Base-by-base conservation (phyloP, 2,888 invertebrate species). In the Erynnis tages region DNA sequence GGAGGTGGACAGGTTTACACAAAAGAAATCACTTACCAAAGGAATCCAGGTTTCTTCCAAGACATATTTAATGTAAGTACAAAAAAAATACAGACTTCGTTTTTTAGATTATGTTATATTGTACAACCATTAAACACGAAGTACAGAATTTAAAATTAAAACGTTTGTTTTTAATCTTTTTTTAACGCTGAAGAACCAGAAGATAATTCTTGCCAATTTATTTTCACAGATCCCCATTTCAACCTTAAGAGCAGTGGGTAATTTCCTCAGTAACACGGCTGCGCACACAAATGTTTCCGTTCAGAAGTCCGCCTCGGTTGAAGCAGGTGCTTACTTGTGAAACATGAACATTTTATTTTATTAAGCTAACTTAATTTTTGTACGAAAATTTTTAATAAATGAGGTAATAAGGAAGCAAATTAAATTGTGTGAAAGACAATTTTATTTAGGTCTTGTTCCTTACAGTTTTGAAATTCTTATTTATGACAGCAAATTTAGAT, bases 41-140 rank as follows among this genome's bases (percentile, higher is more conserved):
- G 67, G 34, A 84, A 79, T 49, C 84, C 87, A 0, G 77, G 82
- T n/a, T 84, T 93, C 50, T 91, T 92, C 62, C 86, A 90, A 34
- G 92, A 93, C 63, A 91, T 93, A 54, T 92, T 93, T 59, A 92
- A 93, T 69, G 93, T 93, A 71, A 90, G 91, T 85, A 30, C 23
- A 14, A 27, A 25, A 1, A 5, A 21, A 21, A 21, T 4, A 4
- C 21, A 21, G 21, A 4, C 5, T 21, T 21, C 5, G 3, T 21
- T 21, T 4, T 21, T 38, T 35, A 8, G 8, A 13, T 21, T 16
- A 10, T 25, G 0, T 30, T 17, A 10, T 21, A 21, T 21, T n/a
- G n/a, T n/a, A n/a, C n/a, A n/a, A n/a, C n/a, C n/a, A n/a, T n/a
- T n/a, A n/a, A n/a, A n/a, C n/a, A n/a, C n/a, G n/a, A n/a, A 29